A percentile compares a stretch with the other conserved stretches of the same genome.
Conservation (phyloP, 1,140 invertebrate genomes). For the Ostrea denselamellosa region DNA sequence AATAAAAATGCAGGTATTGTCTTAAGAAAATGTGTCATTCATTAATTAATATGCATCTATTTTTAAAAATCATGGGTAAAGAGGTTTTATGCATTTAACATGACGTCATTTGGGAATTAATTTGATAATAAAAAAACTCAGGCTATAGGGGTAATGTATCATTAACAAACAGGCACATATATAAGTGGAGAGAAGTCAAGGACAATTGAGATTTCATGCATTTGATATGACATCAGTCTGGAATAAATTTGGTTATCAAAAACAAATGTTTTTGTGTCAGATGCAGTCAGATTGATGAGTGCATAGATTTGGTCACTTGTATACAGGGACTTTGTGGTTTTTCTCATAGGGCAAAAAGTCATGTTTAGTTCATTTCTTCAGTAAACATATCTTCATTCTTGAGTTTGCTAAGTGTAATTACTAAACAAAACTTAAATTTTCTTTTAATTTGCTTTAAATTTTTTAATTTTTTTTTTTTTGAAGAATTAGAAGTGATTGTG, state of each 20-base stretch:
- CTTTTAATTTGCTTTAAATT: too few relatives aligned
- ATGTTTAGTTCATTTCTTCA: neutral
- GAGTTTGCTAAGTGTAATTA: neutral
- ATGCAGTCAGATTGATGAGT: neutral
- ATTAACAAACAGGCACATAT: too few relatives aligned
- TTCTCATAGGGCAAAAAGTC: neutral
- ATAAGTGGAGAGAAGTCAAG: neutral
- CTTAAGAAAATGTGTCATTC: neutral
- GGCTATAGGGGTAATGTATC: neutral
- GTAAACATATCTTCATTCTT: neutral
- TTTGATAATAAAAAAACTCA: neutral
- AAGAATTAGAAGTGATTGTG: neutral
- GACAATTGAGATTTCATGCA: neutral
- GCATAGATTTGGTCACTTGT: neutral
- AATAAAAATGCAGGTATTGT: neutral
- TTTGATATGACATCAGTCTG: neutral
- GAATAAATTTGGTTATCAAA: neutral
- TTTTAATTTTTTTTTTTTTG: too few relatives aligned
- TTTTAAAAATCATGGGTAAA: too few relatives aligned
- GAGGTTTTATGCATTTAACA: neutral
- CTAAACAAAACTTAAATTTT: neutral
- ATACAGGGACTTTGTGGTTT: neutral
- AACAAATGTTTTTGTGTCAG: neutral
- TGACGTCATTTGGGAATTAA: constrained; percentile 26
- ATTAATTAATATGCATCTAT: too few relatives aligned